Evolutionary conservation across 2,113 vertebrate species (phyloP).

Genomic region (Tragulus kanchil): DNA sequence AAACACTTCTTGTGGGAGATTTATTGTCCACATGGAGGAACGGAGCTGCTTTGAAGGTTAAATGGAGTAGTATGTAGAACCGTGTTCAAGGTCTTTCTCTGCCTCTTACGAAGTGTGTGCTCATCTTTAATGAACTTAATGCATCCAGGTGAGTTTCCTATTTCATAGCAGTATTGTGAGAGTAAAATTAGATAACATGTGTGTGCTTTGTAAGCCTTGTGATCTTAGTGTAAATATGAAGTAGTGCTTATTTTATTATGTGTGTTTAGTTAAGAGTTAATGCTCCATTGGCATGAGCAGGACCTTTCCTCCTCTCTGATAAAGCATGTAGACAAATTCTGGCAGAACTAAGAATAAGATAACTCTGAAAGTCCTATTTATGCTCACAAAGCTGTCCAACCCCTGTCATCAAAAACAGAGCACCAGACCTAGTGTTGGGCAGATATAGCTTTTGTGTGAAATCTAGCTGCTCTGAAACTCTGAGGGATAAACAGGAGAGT

Average conservation of each 20-base stretch:
- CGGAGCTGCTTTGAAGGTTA: conserved; percentile 65
- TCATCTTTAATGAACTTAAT: conserved; percentile 45
- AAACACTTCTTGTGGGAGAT: conserved; percentile 58
- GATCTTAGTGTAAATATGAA: not conserved
- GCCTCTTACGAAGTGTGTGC: conserved; percentile 31
- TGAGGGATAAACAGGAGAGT: not conserved
- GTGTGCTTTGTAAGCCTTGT: not conserved
- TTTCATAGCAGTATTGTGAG: not conserved
- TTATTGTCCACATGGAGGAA: conserved; percentile 67
- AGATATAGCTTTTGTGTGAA: not conserved
- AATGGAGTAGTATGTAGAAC: conserved; percentile 6
- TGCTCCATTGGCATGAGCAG: not conserved
- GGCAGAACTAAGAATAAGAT: not conserved
- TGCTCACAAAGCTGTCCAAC: conserved; percentile 5
- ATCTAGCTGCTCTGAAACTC: not conserved
- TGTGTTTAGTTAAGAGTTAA: not conserved
- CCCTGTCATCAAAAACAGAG: not conserved
- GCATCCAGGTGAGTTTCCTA: not conserved
- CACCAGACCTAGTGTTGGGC: not conserved
- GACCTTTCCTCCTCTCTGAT: not conserved
- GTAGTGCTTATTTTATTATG: not conserved
- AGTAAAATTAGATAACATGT: not conserved
- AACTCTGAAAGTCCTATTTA: not conserved
- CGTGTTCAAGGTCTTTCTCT: conserved; percentile 3
- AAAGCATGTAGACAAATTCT: not conserved